phyloP scores from a whole-genome alignment of 2,888 invertebrate species.

The Nymphalis c-album region DNA sequence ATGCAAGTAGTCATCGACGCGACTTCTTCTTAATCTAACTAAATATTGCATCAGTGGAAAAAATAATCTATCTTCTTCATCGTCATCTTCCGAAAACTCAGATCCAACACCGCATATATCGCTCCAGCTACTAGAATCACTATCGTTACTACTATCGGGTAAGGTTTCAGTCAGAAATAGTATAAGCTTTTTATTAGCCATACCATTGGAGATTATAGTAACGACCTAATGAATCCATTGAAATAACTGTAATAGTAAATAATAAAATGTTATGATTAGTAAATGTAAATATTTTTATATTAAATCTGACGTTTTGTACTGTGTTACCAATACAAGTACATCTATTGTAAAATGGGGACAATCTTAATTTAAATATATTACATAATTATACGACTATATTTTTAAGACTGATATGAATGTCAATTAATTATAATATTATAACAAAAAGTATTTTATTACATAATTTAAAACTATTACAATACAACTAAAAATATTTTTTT shows the following conservation, averaged over 20 bases:
- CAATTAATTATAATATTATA: too few species aligned
- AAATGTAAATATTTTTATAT: slow-evolving; percentile 8
- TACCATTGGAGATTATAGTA: slow-evolving; percentile 26
- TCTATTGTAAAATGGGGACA: too few species aligned
- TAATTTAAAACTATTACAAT: too few species aligned
- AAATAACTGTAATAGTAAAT: not conserved
- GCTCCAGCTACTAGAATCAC: slow-evolving; percentile 57
- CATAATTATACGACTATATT: too few species aligned
- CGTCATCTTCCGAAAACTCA: slow-evolving; percentile 50
- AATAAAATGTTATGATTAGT: not conserved
- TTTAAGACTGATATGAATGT: too few species aligned
- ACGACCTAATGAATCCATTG: not conserved
- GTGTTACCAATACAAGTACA: too few species aligned
- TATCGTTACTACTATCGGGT: slow-evolving; percentile 49
- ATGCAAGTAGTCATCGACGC: slow-evolving; percentile 62
- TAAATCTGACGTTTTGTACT: too few species aligned
- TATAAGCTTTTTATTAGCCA: slow-evolving; percentile 49
- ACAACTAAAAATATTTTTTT: too few species aligned
- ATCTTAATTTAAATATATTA: too few species aligned
- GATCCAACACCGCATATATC: slow-evolving; percentile 48
- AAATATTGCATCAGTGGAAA: slow-evolving; percentile 64
- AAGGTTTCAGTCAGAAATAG: slow-evolving; percentile 48
- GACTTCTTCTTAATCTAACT: slow-evolving; percentile 52
- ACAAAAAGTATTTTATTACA: too few species aligned
- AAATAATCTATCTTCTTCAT: slow-evolving; percentile 54